Conservation (phyloP, 2,888 invertebrate species). For the Teinopalpus imperialis region DNA sequence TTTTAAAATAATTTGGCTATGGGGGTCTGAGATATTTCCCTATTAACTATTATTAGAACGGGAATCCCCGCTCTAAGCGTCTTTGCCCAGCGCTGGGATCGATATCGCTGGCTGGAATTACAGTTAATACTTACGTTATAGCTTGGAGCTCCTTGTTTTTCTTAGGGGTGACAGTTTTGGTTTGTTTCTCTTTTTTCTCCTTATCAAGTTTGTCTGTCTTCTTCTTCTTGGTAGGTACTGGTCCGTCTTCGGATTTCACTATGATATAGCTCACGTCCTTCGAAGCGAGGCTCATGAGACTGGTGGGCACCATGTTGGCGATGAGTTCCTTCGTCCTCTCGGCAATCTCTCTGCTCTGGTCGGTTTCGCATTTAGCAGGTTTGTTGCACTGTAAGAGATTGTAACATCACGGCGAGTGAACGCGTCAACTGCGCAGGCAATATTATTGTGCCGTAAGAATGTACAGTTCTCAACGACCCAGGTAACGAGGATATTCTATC, state of each 20-base stretch:
- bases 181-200: constrained; percentile 13
- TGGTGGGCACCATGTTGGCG: constrained; percentile 46
- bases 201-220: constrained; percentile 25
- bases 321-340: constrained; percentile 39
- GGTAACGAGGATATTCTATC: too few species aligned
- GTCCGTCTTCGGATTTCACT: constrained; percentile 46
- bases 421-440: too few species aligned
- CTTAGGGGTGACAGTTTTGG: not conserved
- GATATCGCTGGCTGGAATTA: too few species aligned
- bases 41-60: too few species aligned
- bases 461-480: too few species aligned
- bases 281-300: constrained; percentile 46
- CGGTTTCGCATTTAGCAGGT: not conserved
- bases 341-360: not conserved
- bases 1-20: too few species aligned
- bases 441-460: too few species aligned
- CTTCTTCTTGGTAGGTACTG: constrained; percentile 30
- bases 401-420: too few species aligned
- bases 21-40: too few species aligned
- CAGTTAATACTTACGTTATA: constrained; percentile 51
- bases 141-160: constrained; percentile 40
- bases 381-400: not conserved
- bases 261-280: constrained; percentile 71
- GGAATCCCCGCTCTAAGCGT: too few species aligned
- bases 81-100: too few species aligned